phyloP scores from a whole-genome alignment of 2,797 vertebrate genomes.

The Sarcoramphus papa region DNA sequence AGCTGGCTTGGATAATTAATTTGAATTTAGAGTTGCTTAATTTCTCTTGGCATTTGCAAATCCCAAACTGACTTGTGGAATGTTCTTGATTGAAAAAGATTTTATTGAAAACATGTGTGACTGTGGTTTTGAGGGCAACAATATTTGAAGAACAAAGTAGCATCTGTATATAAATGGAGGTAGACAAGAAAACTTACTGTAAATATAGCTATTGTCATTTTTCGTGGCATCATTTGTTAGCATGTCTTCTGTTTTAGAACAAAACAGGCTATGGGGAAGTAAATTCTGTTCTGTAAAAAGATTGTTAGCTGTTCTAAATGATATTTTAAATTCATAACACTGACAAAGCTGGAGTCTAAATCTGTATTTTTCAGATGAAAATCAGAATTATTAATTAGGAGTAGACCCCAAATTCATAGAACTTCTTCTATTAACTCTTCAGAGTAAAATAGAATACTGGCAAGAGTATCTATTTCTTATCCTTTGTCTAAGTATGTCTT shows the following conservation, averaged over 20 bases:
- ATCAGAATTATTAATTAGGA: background rate
- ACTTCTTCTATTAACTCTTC: background rate
- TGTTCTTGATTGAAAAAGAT: background rate
- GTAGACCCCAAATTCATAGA: background rate
- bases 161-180: background rate
- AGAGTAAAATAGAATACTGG: background rate
- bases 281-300: background rate
- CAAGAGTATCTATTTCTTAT: background rate
- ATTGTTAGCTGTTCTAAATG: background rate
- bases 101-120: constrained; percentile 42
- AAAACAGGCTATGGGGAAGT: background rate
- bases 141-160: background rate
- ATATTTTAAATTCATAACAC: background rate
- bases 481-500: background rate
- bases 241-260: background rate
- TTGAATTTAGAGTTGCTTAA: constrained; percentile 22
- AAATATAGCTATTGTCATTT: background rate
- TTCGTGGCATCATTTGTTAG: background rate
- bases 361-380: background rate
- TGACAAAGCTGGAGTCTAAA: background rate
- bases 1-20: constrained; percentile 3
- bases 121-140: background rate
- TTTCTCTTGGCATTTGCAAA: constrained; percentile 17
- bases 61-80: constrained; percentile 16
- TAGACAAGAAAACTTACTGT: background rate